phyloP scores from a whole-genome alignment of 2,888 invertebrate species.

The Brachyptera risi region DNA sequence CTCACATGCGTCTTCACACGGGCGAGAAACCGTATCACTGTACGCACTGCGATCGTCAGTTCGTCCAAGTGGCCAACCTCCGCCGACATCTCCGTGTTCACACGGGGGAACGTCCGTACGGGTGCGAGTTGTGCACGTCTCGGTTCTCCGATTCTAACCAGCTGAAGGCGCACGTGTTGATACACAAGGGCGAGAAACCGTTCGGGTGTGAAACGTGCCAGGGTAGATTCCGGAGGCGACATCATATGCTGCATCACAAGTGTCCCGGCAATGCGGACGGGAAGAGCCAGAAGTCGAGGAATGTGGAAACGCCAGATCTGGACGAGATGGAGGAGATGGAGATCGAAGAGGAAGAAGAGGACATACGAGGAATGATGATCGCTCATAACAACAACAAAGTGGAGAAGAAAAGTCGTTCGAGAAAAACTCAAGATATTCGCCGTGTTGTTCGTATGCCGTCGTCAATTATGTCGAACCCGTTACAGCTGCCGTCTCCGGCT shows the following conservation, averaged over 20 bases:
- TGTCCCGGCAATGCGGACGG: conserved; percentile 57
- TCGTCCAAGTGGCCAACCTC: conserved; percentile 90
- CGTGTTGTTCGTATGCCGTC: conserved; percentile 49
- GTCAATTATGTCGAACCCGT: conserved; percentile 47
- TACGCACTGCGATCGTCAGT: conserved; percentile 85
- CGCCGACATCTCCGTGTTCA: conserved; percentile 85
- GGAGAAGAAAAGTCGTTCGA: conserved; percentile 21
- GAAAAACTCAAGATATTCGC: conserved; percentile 50
- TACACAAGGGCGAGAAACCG: conserved; percentile 87
- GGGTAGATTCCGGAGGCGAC: conserved; percentile 75
- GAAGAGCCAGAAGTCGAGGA: conserved; percentile 41
- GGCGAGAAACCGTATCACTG: conserved; percentile 93
- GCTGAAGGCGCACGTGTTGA: conserved; percentile 81
- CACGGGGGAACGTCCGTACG: conserved; percentile 88
- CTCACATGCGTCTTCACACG: conserved; percentile 87
- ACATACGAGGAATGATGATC: conserved; percentile 17
- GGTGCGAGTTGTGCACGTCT: conserved; percentile 78
- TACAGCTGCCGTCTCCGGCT: conserved; percentile 51
- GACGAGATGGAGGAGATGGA: conserved; percentile 34
- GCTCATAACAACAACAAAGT: conserved; percentile 33
- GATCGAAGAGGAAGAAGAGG: conserved; percentile 30
- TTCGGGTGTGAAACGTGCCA: conserved; percentile 78
- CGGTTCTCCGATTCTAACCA: conserved; percentile 91
- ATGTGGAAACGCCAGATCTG: conserved; percentile 39
- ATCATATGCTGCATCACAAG: conserved; percentile 81